These are phyloP conservation scores for Latrodectus elegans DNA, from an alignment of 2,888 invertebrate species.

Conservation along the genomic window DNA sequence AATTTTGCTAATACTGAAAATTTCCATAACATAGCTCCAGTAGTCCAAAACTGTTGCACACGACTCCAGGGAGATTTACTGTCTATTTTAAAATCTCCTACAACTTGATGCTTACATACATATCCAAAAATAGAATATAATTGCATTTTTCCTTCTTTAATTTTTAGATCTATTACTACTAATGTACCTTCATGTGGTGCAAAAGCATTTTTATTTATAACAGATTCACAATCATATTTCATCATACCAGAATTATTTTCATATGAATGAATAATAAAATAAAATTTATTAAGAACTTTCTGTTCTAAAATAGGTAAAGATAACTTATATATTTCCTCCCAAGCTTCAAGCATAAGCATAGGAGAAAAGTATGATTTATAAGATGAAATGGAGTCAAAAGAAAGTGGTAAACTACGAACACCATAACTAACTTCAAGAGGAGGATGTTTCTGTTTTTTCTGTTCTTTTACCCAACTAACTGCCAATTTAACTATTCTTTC, in stretches of 20 bases:
- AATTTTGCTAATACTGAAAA: slow-evolving; percentile 28
- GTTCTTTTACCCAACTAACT: slow-evolving; percentile 69
- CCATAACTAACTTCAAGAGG: slow-evolving; percentile 29
- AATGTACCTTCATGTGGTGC: slow-evolving; percentile 33
- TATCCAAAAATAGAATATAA: slow-evolving; percentile 46
- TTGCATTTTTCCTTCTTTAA: background rate
- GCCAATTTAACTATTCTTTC: slow-evolving; percentile 67
- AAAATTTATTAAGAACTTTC: slow-evolving; percentile 10
- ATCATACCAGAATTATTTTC: background rate
- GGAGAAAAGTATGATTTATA: slow-evolving; percentile 38
- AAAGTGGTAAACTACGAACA: slow-evolving; percentile 10
- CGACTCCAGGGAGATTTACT: slow-evolving; percentile 10
- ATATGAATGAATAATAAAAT: slow-evolving; percentile 8
- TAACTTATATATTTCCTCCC: slow-evolving; percentile 50
- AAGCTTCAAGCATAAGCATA: slow-evolving; percentile 56
- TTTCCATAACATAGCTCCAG: slow-evolving; percentile 22
- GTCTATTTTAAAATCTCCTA: background rate
- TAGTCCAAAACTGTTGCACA: background rate
- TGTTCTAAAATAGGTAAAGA: slow-evolving; percentile 21
- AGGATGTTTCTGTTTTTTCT: slow-evolving; percentile 23
- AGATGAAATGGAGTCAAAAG: slow-evolving; percentile 23
- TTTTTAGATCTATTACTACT: slow-evolving; percentile 31
- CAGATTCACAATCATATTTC: slow-evolving; percentile 23
- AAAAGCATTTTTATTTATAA: slow-evolving; percentile 21
- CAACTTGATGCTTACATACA: slow-evolving; percentile 8